Evolutionary conservation across 2,888 invertebrate genomes (phyloP).

Genomic region (Eupithecia subumbrata): DNA sequence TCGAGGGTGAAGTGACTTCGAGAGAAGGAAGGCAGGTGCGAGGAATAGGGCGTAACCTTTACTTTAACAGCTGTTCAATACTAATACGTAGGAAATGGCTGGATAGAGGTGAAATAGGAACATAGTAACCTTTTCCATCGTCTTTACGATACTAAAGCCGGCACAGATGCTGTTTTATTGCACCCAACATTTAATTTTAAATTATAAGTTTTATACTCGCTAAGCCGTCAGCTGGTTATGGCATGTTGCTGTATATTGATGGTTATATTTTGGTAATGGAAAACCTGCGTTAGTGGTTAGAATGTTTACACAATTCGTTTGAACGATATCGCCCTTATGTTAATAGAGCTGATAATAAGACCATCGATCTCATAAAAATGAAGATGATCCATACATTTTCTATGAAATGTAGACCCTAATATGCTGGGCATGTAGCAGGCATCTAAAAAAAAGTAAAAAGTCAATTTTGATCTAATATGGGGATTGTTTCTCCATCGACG

Average conservation of each 20-base stretch:
- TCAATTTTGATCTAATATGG: constrained; percentile 40
- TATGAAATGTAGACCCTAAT: background rate
- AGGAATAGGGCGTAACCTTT: constrained; percentile 77
- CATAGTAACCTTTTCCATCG: constrained; percentile 40
- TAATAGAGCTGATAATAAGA: constrained; percentile 62
- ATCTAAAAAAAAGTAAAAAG: constrained; percentile 9
- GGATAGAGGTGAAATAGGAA: constrained; percentile 63
- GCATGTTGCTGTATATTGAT: constrained; percentile 42
- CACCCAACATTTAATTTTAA: constrained; percentile 43
- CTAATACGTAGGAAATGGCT: constrained; percentile 69
- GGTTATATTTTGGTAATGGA: constrained; percentile 57
- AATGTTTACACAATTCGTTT: constrained; percentile 57
- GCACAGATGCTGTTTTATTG: constrained; percentile 53
- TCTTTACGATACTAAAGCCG: constrained; percentile 65
- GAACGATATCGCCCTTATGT: constrained; percentile 58
- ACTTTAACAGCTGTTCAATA: constrained; percentile 72
- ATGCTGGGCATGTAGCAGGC: background rate
- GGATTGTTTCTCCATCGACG: constrained; percentile 28
- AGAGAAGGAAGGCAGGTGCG: constrained; percentile 70
- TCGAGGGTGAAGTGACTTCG: constrained; percentile 59
- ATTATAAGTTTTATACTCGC: constrained; percentile 49
- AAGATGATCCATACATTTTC: background rate
- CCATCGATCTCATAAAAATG: background rate
- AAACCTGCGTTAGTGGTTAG: constrained; percentile 50
- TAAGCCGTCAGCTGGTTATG: constrained; percentile 59